These are phyloP conservation scores for Craseonycteris thonglongyai DNA, from an alignment of 2,113 vertebrate genomes.

Conservation along the genomic window DNA sequence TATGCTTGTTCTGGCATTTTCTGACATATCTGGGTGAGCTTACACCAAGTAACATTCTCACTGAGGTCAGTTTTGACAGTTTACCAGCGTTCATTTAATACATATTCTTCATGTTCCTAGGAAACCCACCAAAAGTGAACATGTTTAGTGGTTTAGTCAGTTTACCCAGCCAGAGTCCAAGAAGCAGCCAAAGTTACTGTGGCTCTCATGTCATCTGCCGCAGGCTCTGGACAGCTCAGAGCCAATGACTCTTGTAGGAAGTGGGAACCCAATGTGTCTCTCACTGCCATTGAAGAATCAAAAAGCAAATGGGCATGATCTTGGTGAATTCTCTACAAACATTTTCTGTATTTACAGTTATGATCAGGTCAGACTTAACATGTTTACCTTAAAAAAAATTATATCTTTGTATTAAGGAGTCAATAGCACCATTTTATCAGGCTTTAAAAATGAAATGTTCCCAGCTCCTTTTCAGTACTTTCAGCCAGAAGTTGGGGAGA, in stretches of 20 bases:
- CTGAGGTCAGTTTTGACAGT: background rate
- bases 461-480: constrained; percentile 12
- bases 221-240: background rate
- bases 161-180: background rate
- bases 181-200: background rate
- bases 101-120: background rate
- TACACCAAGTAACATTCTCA: background rate
- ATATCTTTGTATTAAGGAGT: constrained; percentile 42
- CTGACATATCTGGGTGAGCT: constrained; percentile 41
- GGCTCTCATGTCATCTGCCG: background rate
- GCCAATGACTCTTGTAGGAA: background rate
- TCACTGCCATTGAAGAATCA: background rate
- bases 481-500: background rate
- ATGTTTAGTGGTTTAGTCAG: background rate
- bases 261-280: background rate
- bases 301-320: background rate
- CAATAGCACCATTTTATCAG: constrained; percentile 65
- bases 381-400: constrained; percentile 37
- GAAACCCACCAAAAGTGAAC: background rate
- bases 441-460: constrained; percentile 44
- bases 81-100: background rate
- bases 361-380: constrained; percentile 11
- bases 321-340: constrained; percentile 36
- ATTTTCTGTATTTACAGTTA: constrained; percentile 51
- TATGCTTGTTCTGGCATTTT: constrained; percentile 39